phyloP scores from a whole-genome alignment of 2,797 vertebrate species.

The Melanotaenia trifasciata region DNA sequence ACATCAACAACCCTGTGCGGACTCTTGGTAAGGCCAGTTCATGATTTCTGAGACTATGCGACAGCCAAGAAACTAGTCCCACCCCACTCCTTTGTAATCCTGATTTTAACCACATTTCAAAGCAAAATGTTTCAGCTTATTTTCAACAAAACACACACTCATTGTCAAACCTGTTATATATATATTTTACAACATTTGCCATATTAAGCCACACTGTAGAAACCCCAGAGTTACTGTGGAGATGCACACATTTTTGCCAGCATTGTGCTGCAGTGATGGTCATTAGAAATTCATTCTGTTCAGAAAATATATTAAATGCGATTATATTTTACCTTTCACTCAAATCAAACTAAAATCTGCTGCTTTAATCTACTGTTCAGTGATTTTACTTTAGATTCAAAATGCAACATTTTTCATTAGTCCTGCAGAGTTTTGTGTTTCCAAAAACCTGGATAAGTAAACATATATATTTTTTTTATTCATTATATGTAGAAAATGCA shows the following conservation, averaged over 20 bases:
- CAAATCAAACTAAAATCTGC: too few species aligned
- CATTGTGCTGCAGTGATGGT: too few species aligned
- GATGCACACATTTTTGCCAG: background rate
- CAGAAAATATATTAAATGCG: background rate
- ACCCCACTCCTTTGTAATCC: background rate
- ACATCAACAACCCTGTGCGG: constrained; percentile 83
- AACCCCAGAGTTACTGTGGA: background rate
- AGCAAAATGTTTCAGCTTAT: constrained; percentile 28
- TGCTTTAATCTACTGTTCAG: background rate
- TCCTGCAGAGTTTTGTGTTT: background rate
- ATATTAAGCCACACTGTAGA: background rate
- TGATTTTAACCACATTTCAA: constrained; percentile 22
- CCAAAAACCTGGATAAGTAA: background rate
- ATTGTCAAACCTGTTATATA: constrained; percentile 26
- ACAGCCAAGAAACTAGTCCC: background rate
- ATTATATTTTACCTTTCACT: background rate
- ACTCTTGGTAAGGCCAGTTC: constrained; percentile 87
- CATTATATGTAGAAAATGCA: background rate
- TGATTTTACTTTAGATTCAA: background rate
- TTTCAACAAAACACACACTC: constrained; percentile 28
- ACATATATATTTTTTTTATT: background rate
- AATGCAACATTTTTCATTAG: background rate
- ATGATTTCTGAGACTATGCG: constrained; percentile 7
- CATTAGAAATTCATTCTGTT: too few species aligned
- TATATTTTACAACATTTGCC: constrained; percentile 3